Evolutionary conservation across 2,888 invertebrate genomes (phyloP), one percentile per base, ranked within the genome.

Genomic region (Cheilosia variabilis): DNA sequence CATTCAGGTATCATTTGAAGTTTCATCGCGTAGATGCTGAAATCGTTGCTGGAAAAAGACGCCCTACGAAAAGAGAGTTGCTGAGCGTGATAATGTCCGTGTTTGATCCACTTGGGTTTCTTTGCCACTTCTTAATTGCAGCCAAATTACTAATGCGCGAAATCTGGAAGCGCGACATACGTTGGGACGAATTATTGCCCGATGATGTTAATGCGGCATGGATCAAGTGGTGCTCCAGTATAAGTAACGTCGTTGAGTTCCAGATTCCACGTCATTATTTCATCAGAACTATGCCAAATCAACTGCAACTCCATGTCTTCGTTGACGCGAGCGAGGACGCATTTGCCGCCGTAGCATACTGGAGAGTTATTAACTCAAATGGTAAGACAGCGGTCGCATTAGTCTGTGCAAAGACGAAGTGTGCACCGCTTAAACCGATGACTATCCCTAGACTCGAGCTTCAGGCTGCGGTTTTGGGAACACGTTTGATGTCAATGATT

Each of bases 291-390:
- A 7, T 45, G 17, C 69, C 79, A 13, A 52, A 27, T 17, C 4
- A 45, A 24, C 13, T 73, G n/a, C 62, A 79, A 6, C 50, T 79
- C 27, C 77, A 80, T 52, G 19, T 80, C 2, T 83, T 83, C 41
- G 78, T 72, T 0, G 58, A 79, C n/a, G 84, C 55, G 15, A 76
- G 80, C 19, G 57, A 75, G 50, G 41, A 84, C 4, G 88, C 88
- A 3, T 82, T 78, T 43, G 78, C 78, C 15, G 76, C 87, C 47
- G 87, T 77, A n/a, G 75, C 69, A 19, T 87, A 72, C 53, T 77
- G 71, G 47, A 76, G 72, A 24, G 55, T 47, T 43, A 19, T 34
- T 34, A 19, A 78, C 9, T 6, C 13, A 15, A 52, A 80, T 7
- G 60, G 72, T 19, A 41, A 24, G 7, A 24, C 87, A n/a, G 34